Evolutionary conservation across 2,888 invertebrate genomes (phyloP).

Genomic region (Nemoura dubitans): DNA sequence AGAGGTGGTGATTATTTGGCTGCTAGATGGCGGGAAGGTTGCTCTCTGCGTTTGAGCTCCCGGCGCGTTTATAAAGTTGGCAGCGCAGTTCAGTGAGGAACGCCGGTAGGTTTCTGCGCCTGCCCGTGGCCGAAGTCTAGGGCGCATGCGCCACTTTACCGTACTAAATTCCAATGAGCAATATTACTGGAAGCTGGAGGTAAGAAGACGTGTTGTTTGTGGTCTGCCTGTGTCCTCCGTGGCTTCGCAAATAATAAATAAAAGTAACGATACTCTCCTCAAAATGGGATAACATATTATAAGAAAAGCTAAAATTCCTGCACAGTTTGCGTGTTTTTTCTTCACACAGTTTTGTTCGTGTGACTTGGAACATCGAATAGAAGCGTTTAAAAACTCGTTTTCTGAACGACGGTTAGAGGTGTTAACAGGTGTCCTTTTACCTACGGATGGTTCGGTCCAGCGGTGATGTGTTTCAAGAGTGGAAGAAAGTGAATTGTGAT

Average conservation of each 20-base stretch:
- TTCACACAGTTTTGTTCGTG: not conserved
- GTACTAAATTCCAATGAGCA: conserved; percentile 35
- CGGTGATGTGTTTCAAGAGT: not conserved
- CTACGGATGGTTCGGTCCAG: not conserved
- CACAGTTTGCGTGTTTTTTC: not conserved
- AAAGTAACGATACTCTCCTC: not conserved
- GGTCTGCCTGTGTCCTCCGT: not conserved
- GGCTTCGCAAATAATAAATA: not conserved
- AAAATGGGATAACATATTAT: not conserved
- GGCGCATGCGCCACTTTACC: conserved; percentile 22
- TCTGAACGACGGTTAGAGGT: conserved; percentile 27
- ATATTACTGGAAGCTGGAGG: conserved; percentile 13
- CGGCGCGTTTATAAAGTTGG: not conserved
- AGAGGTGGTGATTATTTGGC: too few species aligned
- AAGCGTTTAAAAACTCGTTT: not conserved
- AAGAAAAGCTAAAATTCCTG: not conserved
- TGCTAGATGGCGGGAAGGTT: too few species aligned
- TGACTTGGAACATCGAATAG: not conserved
- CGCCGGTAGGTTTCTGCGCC: not conserved
- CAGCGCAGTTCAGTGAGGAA: not conserved
- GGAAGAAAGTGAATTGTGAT: conserved; percentile 10
- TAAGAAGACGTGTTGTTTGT: not conserved
- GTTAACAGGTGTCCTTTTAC: conserved; percentile 37
- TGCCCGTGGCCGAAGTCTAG: not conserved
- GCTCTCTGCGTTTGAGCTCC: too few species aligned